Conservation (phyloP, 2,113 vertebrate genomes). For the Rhinogobius similis region DNA sequence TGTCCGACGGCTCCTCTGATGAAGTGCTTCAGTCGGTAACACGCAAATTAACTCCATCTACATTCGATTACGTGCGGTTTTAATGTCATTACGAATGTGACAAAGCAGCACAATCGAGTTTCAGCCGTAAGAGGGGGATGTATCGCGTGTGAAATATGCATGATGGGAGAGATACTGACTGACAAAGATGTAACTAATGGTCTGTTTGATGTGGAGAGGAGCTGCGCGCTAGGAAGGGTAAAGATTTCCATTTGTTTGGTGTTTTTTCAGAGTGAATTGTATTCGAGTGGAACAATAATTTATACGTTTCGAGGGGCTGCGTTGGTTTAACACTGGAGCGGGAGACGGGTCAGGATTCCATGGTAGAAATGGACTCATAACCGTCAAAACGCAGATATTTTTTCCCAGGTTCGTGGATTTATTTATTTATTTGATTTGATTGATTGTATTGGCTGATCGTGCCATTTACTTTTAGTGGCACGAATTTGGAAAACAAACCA, state of each 20-base stretch:
- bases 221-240: background rate
- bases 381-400: too few relatives aligned
- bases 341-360: too few relatives aligned
- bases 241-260: background rate
- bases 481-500: too few relatives aligned
- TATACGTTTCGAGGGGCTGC: too few relatives aligned
- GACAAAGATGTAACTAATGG: background rate
- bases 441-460: too few relatives aligned
- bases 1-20: background rate
- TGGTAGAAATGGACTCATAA: too few relatives aligned
- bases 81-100: background rate
- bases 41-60: background rate
- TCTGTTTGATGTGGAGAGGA: background rate
- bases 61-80: background rate
- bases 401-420: too few relatives aligned
- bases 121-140: background rate
- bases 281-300: background rate
- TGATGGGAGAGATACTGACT: background rate
- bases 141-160: background rate
- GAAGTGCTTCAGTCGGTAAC: background rate
- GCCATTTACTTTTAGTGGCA: too few relatives aligned
- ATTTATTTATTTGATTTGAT: too few relatives aligned
- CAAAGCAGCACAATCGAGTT: conserved; percentile 1
- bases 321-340: too few relatives aligned
- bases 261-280: too few relatives aligned